phyloP scores from a whole-genome alignment of 2,888 invertebrate genomes.

The Hyalella azteca region DNA sequence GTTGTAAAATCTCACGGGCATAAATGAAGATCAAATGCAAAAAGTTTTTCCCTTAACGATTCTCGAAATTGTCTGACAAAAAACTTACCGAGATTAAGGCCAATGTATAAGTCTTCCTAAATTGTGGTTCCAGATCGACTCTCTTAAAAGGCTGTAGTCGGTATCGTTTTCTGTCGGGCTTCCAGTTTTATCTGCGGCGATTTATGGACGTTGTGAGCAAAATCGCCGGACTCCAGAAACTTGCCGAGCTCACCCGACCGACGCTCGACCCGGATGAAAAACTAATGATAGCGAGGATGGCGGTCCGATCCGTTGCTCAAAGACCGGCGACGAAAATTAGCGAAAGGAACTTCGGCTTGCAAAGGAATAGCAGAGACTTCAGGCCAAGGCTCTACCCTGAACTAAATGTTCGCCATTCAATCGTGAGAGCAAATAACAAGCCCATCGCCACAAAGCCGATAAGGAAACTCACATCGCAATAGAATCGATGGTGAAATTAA shows the following conservation, averaged over 20 bases:
- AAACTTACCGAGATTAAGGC: slow-evolving; percentile 24
- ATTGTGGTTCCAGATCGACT: slow-evolving; percentile 39
- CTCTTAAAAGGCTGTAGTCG: slow-evolving; percentile 38
- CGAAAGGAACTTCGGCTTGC: background rate
- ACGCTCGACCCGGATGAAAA: slow-evolving; percentile 24
- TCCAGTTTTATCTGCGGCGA: slow-evolving; percentile 31
- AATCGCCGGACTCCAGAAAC: slow-evolving; percentile 36
- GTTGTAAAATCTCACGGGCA: background rate
- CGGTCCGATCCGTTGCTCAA: background rate
- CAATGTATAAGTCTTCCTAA: slow-evolving; percentile 37
- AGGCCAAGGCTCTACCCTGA: background rate
- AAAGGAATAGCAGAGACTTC: background rate
- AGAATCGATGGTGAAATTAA: background rate
- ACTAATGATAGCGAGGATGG: slow-evolving; percentile 17
- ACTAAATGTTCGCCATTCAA: background rate
- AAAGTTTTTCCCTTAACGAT: background rate
- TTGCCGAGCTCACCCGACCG: slow-evolving; percentile 33
- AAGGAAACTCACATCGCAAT: background rate
- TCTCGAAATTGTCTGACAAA: slow-evolving; percentile 26
- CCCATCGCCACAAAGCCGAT: slow-evolving; percentile 8
- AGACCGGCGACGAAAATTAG: slow-evolving; percentile 13
- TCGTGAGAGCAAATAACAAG: background rate
- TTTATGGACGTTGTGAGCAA: slow-evolving; percentile 36
- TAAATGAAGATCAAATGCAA: background rate
- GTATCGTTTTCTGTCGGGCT: slow-evolving; percentile 37